Base-by-base conservation (phyloP, 2,888 invertebrate species). In the Pterobdella sp. region DNA sequence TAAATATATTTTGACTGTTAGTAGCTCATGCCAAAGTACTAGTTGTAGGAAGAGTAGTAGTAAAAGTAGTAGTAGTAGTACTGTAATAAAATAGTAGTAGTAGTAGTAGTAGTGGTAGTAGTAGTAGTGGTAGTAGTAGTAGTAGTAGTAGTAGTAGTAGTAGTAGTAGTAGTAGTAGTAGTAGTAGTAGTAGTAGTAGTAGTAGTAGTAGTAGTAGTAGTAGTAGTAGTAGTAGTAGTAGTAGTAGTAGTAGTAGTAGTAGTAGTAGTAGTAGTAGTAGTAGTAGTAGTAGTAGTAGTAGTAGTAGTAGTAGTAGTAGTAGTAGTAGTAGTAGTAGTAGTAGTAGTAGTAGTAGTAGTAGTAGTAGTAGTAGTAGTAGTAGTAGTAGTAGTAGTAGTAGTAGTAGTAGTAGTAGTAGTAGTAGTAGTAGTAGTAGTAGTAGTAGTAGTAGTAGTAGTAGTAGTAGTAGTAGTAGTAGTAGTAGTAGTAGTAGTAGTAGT, bases 61-160 rank as follows among this genome's bases (percentile, higher is more conserved):
- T 69, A 69, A 29, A 65, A 69, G 60, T 32, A 67, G 64, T 68
- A 72, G 72, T 72, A 72, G 72, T 72, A 72, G 72, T 72, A 72
- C 68, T 72, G n/a, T n/a, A n/a, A n/a, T n/a, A n/a, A n/a, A 72
- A 68, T 68, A 72, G 72, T 72, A 72, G 72, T 72, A 72, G 72
- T 18, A 72, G 72, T 72, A 72, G 72, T 72, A 72, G 49, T 68
- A 72, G 67, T 72, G 68, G 42, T 68, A 26, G 42, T 68, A 68
- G 67, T 68, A 68, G 67, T 63, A 63, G 63, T 63, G n/a, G 63
- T 63, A 63, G 63, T 63, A 63, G 63, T 29, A 63, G 63, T 63
- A 63, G 63, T 63, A 63, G 63, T 63, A 63, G 63, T 63, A 63
- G 63, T 63, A 63, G 63, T 63, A 63, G 63, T 63, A 63, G 63